Evolutionary conservation across 2,888 invertebrate species (phyloP).

Genomic region (Amiota communis): DNA sequence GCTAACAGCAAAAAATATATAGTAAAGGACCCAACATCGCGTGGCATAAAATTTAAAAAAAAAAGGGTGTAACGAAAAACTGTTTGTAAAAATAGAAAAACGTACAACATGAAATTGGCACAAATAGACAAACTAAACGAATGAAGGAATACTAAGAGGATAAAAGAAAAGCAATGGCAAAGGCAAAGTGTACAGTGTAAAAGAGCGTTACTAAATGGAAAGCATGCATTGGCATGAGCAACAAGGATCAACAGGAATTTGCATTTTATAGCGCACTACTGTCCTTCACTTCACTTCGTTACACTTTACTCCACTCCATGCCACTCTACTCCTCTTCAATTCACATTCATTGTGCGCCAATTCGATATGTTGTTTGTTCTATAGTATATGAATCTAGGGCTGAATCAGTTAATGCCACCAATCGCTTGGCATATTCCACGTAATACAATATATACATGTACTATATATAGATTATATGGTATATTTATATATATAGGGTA

Average conservation of each 20-base stretch:
- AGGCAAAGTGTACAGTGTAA: background rate
- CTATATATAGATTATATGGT: too few species aligned
- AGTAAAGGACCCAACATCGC: background rate
- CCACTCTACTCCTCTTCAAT: too few species aligned
- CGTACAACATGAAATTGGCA: conserved; percentile 59
- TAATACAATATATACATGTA: too few species aligned
- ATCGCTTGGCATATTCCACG: too few species aligned
- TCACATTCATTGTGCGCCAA: background rate
- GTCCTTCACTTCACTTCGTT: background rate
- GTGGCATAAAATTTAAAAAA: background rate
- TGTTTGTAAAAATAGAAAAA: conserved; percentile 39
- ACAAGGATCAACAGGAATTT: conserved; percentile 66
- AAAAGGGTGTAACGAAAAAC: background rate
- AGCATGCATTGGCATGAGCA: conserved; percentile 60
- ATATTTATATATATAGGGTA: too few species aligned
- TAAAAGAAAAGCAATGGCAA: background rate
- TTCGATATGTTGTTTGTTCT: background rate
- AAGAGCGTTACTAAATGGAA: conserved; percentile 50
- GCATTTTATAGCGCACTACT: conserved; percentile 62
- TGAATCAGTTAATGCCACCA: too few species aligned
- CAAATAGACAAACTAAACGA: conserved; percentile 53
- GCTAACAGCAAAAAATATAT: background rate
- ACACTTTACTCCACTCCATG: too few species aligned
- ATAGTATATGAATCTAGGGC: too few species aligned
- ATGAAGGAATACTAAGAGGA: background rate